Percentiles rank a stretch among this genome's conserved stretches.
Conservation (phyloP, 2,888 invertebrate species). For the Drosophila atripex region DNA sequence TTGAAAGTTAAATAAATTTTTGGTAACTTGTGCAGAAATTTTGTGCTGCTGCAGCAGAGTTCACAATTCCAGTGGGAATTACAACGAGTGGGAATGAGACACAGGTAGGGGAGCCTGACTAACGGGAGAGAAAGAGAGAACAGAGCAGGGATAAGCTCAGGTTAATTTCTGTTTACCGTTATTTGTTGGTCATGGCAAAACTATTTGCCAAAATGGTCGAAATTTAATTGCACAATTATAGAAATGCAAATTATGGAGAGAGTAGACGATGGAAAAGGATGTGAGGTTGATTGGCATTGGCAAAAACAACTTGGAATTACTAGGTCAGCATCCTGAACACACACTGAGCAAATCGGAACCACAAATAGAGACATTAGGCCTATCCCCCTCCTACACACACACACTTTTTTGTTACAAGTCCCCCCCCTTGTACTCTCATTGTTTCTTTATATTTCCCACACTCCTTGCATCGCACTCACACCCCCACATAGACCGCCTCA, state of each 20-base stretch:
- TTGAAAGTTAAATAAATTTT: constrained; percentile 74
- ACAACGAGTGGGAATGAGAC: constrained; percentile 20
- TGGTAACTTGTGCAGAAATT: constrained; percentile 64
- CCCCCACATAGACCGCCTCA: constrained; percentile 39
- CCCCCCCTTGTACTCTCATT: neutral
- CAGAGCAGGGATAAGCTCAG: constrained; percentile 19
- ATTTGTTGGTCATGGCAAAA: constrained; percentile 46
- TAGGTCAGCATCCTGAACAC: constrained; percentile 49
- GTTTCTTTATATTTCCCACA: neutral
- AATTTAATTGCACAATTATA: constrained; percentile 60
- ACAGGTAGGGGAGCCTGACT: too few species aligned
- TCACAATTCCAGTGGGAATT: constrained; percentile 26
- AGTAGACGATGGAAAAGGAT: neutral
- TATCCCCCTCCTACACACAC: constrained; percentile 6
- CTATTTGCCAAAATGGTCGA: constrained; percentile 58
- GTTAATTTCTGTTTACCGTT: constrained; percentile 60
- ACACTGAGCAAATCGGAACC: constrained; percentile 9
- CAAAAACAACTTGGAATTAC: constrained; percentile 5
- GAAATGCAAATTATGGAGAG: neutral
- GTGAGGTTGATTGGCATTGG: constrained; percentile 1
- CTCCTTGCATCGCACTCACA: neutral
- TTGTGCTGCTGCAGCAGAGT: constrained; percentile 61
- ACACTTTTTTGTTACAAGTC: neutral
- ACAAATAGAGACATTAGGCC: constrained; percentile 31
- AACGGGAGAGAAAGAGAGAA: neutral